A percentile compares a stretch with the other conserved stretches of the same genome.
Evolutionary conservation across 2,888 invertebrate genomes (phyloP).

Genomic region (Adelphocoris suturalis): DNA sequence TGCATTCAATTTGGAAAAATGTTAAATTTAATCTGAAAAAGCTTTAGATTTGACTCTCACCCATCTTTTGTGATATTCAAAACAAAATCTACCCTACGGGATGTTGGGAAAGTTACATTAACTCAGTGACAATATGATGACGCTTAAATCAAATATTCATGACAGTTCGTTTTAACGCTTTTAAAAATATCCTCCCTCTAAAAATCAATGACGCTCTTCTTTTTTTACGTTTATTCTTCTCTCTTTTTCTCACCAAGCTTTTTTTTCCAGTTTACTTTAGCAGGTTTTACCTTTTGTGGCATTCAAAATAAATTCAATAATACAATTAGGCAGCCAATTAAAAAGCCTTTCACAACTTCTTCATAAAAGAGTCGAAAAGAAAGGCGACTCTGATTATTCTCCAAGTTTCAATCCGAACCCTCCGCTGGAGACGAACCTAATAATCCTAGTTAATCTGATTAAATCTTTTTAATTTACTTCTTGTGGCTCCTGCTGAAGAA

Average conservation of each 20-base stretch:
- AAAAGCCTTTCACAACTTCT: conserved; percentile 46
- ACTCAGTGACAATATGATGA: background rate
- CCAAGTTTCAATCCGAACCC: conserved; percentile 70
- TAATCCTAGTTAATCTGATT: conserved; percentile 74
- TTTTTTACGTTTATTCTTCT: background rate
- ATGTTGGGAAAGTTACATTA: background rate
- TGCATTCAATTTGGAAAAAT: too few species aligned
- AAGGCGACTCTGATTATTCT: conserved; percentile 67
- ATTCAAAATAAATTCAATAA: conserved; percentile 45
- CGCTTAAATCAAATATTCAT: too few species aligned
- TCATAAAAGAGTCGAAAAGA: background rate
- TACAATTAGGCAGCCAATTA: conserved; percentile 46
- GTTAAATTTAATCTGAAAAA: too few species aligned
- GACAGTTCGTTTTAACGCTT: background rate
- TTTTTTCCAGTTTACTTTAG: conserved; percentile 6
- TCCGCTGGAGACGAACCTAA: conserved; percentile 71
- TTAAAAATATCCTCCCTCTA: background rate
- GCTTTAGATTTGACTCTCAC: background rate
- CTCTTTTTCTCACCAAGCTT: background rate
- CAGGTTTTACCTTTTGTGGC: background rate
- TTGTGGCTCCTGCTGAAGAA: conserved; percentile 20
- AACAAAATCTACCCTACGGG: background rate
- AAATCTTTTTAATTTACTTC: conserved; percentile 74
- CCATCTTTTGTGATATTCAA: background rate
- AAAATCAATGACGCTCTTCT: background rate